phyloP scores from a whole-genome alignment of 2,888 invertebrate genomes.

The Byasa hedistus region DNA sequence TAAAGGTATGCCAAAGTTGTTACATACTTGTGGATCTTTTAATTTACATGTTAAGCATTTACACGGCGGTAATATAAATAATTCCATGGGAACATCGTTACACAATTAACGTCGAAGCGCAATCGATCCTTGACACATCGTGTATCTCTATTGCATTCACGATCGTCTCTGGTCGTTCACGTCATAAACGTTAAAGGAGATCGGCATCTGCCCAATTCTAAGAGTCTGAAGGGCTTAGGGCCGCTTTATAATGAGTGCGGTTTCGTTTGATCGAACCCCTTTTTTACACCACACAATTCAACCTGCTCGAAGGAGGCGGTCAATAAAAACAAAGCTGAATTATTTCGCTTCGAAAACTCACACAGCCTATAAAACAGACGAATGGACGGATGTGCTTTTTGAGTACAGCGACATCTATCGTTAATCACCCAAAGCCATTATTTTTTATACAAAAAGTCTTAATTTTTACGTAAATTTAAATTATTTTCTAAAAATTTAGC shows the following conservation, averaged over 20 bases:
- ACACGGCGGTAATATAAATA: background rate
- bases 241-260: slow-evolving; percentile 36
- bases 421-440: background rate
- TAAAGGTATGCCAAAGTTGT: too few relatives aligned
- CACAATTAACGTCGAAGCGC: slow-evolving; percentile 5
- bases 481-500: too few relatives aligned
- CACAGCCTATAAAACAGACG: slow-evolving; percentile 10
- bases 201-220: slow-evolving; percentile 49
- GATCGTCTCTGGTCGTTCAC: slow-evolving; percentile 41
- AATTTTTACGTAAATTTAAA: background rate
- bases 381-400: slow-evolving; percentile 11
- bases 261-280: slow-evolving; percentile 37
- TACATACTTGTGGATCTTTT: background rate
- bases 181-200: slow-evolving; percentile 51
- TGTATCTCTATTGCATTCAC: slow-evolving; percentile 33
- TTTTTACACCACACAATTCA: slow-evolving; percentile 32
- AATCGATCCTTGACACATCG: slow-evolving; percentile 23
- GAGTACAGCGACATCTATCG: slow-evolving; percentile 21
- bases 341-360: slow-evolving; percentile 25
- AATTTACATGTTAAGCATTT: background rate
- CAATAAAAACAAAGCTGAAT: slow-evolving; percentile 26
- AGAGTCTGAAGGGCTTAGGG: slow-evolving; percentile 36
- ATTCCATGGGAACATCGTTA: slow-evolving; percentile 1
- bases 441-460: background rate
- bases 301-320: slow-evolving; percentile 22